Base-by-base conservation (phyloP, 2,797 vertebrate species). In the Clarias pachynema region DNA sequence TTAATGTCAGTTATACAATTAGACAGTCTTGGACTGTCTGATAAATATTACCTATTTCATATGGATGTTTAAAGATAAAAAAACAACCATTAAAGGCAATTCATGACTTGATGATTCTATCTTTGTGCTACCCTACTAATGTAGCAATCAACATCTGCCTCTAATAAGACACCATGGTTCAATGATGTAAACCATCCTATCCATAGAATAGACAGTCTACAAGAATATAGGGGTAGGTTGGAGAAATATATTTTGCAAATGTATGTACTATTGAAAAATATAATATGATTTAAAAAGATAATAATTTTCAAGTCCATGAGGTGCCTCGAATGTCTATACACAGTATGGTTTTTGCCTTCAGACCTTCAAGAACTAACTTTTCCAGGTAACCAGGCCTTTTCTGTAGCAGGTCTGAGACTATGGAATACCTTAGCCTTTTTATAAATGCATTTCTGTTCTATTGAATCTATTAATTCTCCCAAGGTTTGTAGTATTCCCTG, bases 1-100 rank as follows among this genome's bases (percentile, higher is more conserved):
- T 62, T 57, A 62, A 16, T 62, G 73, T 57, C 18, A 75, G 31
- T 78, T 59, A 56, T 74, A 74, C 44, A 29, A 60, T 78, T 49
- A 49, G 44, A 12, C 44, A 49, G 56, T 60, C 29, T 37, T 37
- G 12, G 18, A 24, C 29, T 78, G 10, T 74, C 14, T 53, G n/a
- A n/a, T 44, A 22, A 73, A 22, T 72, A n/a, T 15, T 72, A n/a
- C 10, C 24, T 16, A 26, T 57, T 75, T 56, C 49, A 20, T 75
- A 31, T 31, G 5, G 14, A 75, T 75, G 73, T 29, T 57, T 75
- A 31, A 57, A 12, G 26, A 53, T 56, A 15, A 74, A 29, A 26
- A 57, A 37, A 29, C 15, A 75, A 8, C 26, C 9, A 56, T 56
- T 29, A 56, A 53, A 75, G 49, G 6, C 49, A 18, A 75, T 75